A percentile compares a stretch with the other conserved stretches of the same genome.
phyloP scores from a whole-genome alignment of 2,888 invertebrate species.

The Himalopsyche japonica region DNA sequence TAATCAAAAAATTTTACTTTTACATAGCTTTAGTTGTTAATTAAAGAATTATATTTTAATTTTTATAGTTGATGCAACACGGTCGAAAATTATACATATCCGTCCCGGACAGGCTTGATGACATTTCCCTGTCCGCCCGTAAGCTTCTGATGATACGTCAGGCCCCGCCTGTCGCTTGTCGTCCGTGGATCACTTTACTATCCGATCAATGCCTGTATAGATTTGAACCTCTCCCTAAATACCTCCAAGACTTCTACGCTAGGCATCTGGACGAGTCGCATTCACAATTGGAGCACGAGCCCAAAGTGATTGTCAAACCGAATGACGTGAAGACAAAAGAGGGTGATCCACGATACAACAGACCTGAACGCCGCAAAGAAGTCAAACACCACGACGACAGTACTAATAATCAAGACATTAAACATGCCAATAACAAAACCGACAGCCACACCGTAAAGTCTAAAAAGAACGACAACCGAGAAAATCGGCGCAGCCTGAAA shows the following conservation, averaged over 20 bases:
- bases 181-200: conserved; percentile 34
- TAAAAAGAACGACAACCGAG: neutral
- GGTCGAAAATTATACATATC: conserved; percentile 28
- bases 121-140: conserved; percentile 29
- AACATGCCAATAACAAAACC: neutral
- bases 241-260: conserved; percentile 37
- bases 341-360: neutral
- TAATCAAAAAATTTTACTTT: no score
- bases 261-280: conserved; percentile 31
- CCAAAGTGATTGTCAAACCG: neutral
- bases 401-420: neutral
- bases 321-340: neutral
- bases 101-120: conserved; percentile 34
- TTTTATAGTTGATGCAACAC: conserved; percentile 36
- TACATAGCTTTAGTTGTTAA: neutral
- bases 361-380: neutral
- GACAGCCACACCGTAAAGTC: neutral
- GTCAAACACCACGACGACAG: neutral
- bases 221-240: conserved; percentile 36
- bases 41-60: neutral
- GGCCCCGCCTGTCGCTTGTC: conserved; percentile 25
- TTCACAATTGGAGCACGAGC: neutral
- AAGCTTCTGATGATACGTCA: conserved; percentile 31
- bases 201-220: conserved; percentile 36
- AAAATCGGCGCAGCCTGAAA: conserved; percentile 11